phyloP scores from a whole-genome alignment of 2,113 vertebrate genomes.

The Chascanopsetta lugubris region DNA sequence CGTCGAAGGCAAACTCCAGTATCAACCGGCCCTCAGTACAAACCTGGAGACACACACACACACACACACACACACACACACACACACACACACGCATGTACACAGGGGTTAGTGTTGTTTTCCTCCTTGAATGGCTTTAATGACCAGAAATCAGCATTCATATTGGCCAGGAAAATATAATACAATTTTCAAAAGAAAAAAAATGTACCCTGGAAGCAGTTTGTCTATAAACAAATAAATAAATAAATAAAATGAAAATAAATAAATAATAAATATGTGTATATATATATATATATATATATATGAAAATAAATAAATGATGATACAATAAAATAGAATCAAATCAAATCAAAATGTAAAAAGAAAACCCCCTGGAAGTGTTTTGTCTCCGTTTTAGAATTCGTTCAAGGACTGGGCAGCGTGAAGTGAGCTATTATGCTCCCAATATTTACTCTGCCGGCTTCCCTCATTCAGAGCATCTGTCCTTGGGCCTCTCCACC shows the following conservation, averaged over 20 bases:
- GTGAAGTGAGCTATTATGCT: conserved; percentile 48
- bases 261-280: too few species aligned
- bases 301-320: too few species aligned
- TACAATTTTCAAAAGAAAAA: neutral
- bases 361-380: conserved; percentile 44
- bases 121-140: conserved; percentile 3
- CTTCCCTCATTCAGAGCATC: conserved; percentile 55
- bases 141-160: conserved; percentile 37
- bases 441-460: conserved; percentile 58
- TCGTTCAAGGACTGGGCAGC: conserved; percentile 56
- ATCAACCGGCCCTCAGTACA: conserved; percentile 98
- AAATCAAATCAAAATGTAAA: too few species aligned
- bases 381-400: conserved; percentile 57
- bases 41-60: conserved; percentile 84
- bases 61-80: too few species aligned
- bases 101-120: too few species aligned
- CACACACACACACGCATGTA: too few species aligned
- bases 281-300: too few species aligned
- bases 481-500: conserved; percentile 63
- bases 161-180: conserved; percentile 30
- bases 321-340: neutral
- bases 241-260: too few species aligned
- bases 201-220: conserved; percentile 16
- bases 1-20: conserved; percentile 98
- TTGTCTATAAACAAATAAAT: too few species aligned